Percentiles rank a stretch among this genome's conserved stretches.
Conservation (phyloP, 1,140 invertebrate genomes). For the Diprion similis region DNA sequence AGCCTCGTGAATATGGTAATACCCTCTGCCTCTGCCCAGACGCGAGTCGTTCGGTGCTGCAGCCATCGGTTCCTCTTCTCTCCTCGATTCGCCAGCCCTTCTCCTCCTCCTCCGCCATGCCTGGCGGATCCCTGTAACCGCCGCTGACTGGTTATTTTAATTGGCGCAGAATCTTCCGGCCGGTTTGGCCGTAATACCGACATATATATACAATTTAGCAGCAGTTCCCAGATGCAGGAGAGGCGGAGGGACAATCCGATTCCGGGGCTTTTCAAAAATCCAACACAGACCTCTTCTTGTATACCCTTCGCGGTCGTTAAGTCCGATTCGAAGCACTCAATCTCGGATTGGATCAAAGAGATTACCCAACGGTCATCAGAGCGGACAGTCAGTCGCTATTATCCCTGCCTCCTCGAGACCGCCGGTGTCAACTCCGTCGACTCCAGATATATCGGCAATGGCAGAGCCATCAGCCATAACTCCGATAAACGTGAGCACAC, state of each 20-base stretch:
- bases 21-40: neutral
- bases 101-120: neutral
- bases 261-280: neutral
- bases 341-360: conserved; percentile 3
- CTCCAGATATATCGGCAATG: neutral
- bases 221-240: neutral
- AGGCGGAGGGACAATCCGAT: neutral
- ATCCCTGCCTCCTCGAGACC: neutral
- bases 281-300: neutral
- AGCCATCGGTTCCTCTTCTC: neutral
- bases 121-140: neutral
- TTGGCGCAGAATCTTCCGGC: neutral
- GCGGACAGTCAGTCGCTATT: conserved; percentile 1
- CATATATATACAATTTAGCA: neutral
- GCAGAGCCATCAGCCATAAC: conserved; percentile 32
- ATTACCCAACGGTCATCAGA: neutral
- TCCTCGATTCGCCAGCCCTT: neutral
- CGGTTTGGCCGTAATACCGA: neutral
- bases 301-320: too few relatives aligned
- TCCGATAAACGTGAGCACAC: conserved; percentile 23
- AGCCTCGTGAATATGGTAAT: conserved; percentile 53
- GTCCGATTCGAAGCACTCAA: conserved; percentile 1
- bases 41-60: neutral
- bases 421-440: neutral
- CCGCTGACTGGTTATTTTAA: conserved; percentile 5